These are phyloP conservation scores for Drosophila affinis DNA, from an alignment of 2,888 invertebrate species.

Conservation along the genomic window DNA sequence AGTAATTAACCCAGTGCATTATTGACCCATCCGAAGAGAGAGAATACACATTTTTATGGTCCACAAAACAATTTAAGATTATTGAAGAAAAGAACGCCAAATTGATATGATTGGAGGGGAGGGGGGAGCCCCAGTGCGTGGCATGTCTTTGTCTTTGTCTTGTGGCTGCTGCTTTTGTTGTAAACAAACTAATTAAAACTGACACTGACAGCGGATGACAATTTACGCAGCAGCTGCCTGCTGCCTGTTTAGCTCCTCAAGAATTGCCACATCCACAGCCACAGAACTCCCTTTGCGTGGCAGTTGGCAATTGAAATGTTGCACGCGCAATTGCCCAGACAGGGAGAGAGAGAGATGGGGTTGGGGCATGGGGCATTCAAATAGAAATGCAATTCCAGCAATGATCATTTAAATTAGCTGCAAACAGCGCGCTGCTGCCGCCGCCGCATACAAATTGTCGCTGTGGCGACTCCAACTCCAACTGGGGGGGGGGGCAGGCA, in stretches of 20 bases:
- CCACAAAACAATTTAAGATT: slow-evolving; percentile 59
- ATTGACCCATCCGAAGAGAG: slow-evolving; percentile 65
- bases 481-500: slow-evolving; percentile 60
- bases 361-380: slow-evolving; percentile 38
- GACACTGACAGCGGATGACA: slow-evolving; percentile 81
- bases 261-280: slow-evolving; percentile 50
- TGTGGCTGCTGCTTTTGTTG: slow-evolving; percentile 54
- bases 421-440: slow-evolving; percentile 32
- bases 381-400: slow-evolving; percentile 64
- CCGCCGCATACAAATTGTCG: slow-evolving; percentile 67
- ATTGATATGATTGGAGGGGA: slow-evolving; percentile 69
- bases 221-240: slow-evolving; percentile 75
- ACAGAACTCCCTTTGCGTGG: slow-evolving; percentile 21
- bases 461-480: slow-evolving; percentile 27
- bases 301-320: slow-evolving; percentile 77
- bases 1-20: slow-evolving; percentile 76
- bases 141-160: slow-evolving; percentile 25
- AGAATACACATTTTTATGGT: slow-evolving; percentile 35
- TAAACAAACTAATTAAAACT: slow-evolving; percentile 80
- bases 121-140: slow-evolving; percentile 45
- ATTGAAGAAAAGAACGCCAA: slow-evolving; percentile 51
- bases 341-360: slow-evolving; percentile 14
- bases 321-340: slow-evolving; percentile 76
- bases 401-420: slow-evolving; percentile 70
- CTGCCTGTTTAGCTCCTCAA: slow-evolving; percentile 69